Conservation (phyloP, 2,888 invertebrate species). For the Thecocarcelia acutangulata region DNA sequence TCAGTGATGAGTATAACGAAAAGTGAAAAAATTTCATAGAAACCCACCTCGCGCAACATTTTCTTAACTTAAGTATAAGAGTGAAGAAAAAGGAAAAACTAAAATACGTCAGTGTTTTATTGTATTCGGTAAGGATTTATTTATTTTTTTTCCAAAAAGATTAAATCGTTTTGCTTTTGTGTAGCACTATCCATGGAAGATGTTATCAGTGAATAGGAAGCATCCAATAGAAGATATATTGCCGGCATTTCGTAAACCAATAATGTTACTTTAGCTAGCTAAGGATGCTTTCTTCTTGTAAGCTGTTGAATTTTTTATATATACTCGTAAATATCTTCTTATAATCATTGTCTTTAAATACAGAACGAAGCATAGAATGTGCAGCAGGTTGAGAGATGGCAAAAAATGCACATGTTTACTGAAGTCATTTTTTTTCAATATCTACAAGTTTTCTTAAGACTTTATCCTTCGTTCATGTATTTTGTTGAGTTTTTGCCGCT, state of each 20-base stretch:
- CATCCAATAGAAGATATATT: slow-evolving; percentile 58
- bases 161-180: slow-evolving; percentile 57
- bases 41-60: not conserved
- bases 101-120: slow-evolving; percentile 16
- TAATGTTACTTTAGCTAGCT: slow-evolving; percentile 48
- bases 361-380: not conserved
- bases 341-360: slow-evolving; percentile 34
- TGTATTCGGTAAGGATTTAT: slow-evolving; percentile 17
- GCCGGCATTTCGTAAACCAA: slow-evolving; percentile 59
- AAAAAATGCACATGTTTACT: slow-evolving; percentile 48
- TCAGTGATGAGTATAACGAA: slow-evolving; percentile 22
- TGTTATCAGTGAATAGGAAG: slow-evolving; percentile 20
- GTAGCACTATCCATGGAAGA: slow-evolving; percentile 21
- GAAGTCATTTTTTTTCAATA: slow-evolving; percentile 34
- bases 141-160: slow-evolving; percentile 39
- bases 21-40: not conserved
- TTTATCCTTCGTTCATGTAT: slow-evolving; percentile 2
- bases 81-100: not conserved
- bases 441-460: slow-evolving; percentile 43
- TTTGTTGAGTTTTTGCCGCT: slow-evolving; percentile 29
- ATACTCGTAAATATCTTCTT: slow-evolving; percentile 25
- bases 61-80: not conserved
- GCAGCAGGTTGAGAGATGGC: not conserved
- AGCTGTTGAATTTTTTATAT: slow-evolving; percentile 24
- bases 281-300: slow-evolving; percentile 23